These are phyloP conservation scores for Philopedon plagiatum DNA, from an alignment of 2,888 invertebrate species.

Conservation along the genomic window DNA sequence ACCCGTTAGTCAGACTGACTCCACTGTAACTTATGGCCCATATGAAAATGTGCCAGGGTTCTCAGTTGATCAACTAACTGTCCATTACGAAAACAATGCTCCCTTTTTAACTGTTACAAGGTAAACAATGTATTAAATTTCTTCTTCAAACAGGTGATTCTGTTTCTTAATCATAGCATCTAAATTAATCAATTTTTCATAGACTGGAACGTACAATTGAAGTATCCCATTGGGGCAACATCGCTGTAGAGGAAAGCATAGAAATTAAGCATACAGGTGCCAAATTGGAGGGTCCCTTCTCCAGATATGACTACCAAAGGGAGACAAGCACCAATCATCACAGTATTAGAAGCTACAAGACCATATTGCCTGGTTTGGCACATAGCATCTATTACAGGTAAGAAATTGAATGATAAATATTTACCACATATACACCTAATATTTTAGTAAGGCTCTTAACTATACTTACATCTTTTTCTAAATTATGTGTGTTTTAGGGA, in stretches of 20 bases:
- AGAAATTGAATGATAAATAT: too few species aligned
- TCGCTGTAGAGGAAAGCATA: slow-evolving; percentile 95
- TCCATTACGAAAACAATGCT: slow-evolving; percentile 97
- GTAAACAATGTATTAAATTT: too few species aligned
- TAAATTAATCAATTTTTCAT: neutral
- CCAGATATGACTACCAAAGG: slow-evolving; percentile 97
- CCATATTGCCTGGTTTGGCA: slow-evolving; percentile 88
- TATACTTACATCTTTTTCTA: too few species aligned
- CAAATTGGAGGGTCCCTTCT: slow-evolving; percentile 93
- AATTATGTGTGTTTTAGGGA: slow-evolving; percentile 75
- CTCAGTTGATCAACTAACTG: slow-evolving; percentile 74
- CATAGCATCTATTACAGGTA: slow-evolving; percentile 92
- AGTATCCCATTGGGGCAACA: slow-evolving; percentile 99
- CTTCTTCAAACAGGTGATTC: too few species aligned
- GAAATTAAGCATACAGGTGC: slow-evolving; percentile 96
- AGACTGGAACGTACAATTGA: slow-evolving; percentile 85
- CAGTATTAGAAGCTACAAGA: slow-evolving; percentile 93
- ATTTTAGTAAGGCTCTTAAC: too few species aligned
- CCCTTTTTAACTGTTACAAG: slow-evolving; percentile 95
- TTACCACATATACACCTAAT: too few species aligned
- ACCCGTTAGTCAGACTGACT: slow-evolving; percentile 84
- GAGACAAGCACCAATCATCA: slow-evolving; percentile 90
- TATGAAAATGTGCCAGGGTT: slow-evolving; percentile 81
- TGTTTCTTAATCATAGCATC: too few species aligned
- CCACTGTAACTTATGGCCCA: slow-evolving; percentile 90